Evolutionary conservation across 92 coral and sea anemone species (phyloP).

Genomic region (Anthopleura xanthogrammica): DNA sequence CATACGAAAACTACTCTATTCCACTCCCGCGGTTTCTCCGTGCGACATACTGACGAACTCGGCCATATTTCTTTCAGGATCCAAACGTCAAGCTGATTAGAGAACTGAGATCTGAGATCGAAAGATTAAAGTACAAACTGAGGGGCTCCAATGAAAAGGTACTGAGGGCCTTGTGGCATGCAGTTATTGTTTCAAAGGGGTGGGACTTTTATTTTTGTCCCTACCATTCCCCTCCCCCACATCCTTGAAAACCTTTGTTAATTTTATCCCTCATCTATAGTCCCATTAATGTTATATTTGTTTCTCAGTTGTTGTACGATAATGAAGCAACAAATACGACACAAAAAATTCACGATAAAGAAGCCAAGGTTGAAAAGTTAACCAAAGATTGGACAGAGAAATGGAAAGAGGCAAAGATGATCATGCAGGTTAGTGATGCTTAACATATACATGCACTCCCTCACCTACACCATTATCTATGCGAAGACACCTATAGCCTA

Average conservation of each 20-base stretch:
- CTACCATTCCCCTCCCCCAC: background rate
- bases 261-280: too few species aligned
- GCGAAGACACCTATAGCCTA: too few species aligned
- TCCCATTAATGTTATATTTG: background rate
- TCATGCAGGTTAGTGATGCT: slow-evolving; percentile 73
- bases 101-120: slow-evolving; percentile 77
- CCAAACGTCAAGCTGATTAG: slow-evolving; percentile 81
- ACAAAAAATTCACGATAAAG: slow-evolving; percentile 79
- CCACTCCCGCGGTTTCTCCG: background rate
- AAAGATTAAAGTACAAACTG: slow-evolving; percentile 65
- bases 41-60: background rate
- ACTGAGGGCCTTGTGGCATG: background rate
- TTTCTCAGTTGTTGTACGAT: slow-evolving; percentile 13
- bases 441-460: background rate
- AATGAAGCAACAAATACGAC: slow-evolving; percentile 64
- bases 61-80: slow-evolving; percentile 50
- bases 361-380: slow-evolving; percentile 84
- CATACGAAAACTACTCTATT: too few species aligned
- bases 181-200: too few species aligned
- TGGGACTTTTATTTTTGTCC: background rate
- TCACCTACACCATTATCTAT: background rate
- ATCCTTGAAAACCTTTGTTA: too few species aligned
- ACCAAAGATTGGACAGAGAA: slow-evolving; percentile 96
- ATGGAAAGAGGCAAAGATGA: slow-evolving; percentile 90
- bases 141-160: slow-evolving; percentile 44